Percentiles rank a stretch among this genome's conserved stretches.
phyloP scores from a whole-genome alignment of 2,888 invertebrate species.

The Hirtodrosophila confusa region DNA sequence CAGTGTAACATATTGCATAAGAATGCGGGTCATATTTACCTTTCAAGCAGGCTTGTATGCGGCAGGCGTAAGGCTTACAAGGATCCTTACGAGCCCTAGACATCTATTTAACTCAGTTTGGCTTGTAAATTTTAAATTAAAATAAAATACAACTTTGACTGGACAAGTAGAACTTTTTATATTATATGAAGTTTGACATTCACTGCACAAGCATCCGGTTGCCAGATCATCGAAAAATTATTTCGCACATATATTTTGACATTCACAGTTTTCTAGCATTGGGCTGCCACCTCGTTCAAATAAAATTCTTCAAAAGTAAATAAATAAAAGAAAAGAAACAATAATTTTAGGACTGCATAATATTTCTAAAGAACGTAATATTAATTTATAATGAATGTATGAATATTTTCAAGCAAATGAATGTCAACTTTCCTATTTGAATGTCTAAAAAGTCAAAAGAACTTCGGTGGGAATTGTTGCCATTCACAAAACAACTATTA shows the following conservation, averaged over 20 bases:
- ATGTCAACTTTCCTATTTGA: constrained; percentile 14
- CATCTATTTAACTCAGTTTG: constrained; percentile 26
- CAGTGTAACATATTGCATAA: constrained; percentile 30
- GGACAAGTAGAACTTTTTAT: background rate
- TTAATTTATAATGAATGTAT: no score
- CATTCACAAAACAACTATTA: constrained; percentile 48
- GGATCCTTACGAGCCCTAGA: constrained; percentile 87
- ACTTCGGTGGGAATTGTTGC: constrained; percentile 44
- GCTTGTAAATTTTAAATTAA: background rate
- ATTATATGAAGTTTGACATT: constrained; percentile 20
- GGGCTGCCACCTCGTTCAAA: background rate
- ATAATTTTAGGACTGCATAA: background rate
- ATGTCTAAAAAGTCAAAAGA: constrained; percentile 4
- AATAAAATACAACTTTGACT: background rate
- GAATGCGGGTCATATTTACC: constrained; percentile 85
- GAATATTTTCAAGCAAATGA: background rate
- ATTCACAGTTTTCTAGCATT: background rate
- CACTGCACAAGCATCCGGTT: background rate
- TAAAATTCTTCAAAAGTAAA: background rate
- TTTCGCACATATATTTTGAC: background rate
- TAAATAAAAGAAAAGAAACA: background rate
- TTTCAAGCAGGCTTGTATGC: constrained; percentile 90
- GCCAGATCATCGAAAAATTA: constrained; percentile 13
- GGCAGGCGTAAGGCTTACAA: constrained; percentile 91
- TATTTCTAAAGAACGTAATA: background rate